Conservation (phyloP, 2,797 vertebrate genomes). For the Adelosebastes latens region DNA sequence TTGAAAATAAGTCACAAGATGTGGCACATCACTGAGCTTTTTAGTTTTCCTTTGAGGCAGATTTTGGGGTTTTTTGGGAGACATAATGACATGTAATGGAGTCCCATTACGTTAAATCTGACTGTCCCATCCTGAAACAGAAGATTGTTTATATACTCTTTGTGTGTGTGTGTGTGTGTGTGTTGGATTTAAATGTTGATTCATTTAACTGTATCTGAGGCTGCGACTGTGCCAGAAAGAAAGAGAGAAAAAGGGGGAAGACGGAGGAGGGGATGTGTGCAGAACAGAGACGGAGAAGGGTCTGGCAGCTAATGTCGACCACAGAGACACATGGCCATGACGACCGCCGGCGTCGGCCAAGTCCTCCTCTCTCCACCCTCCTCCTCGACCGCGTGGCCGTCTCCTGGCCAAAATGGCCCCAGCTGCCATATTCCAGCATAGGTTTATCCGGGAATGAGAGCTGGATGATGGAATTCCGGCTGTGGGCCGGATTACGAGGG, state of each 20-base stretch:
- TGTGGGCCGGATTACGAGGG: slow-evolving; percentile 65
- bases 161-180: slow-evolving; percentile 32
- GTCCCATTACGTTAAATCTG: slow-evolving; percentile 50
- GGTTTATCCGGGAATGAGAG: slow-evolving; percentile 69
- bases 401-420: slow-evolving; percentile 69
- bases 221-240: slow-evolving; percentile 55
- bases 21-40: slow-evolving; percentile 16
- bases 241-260: slow-evolving; percentile 15
- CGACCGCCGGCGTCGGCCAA: slow-evolving; percentile 57
- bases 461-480: slow-evolving; percentile 75
- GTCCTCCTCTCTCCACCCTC: slow-evolving; percentile 60
- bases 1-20: slow-evolving; percentile 31
- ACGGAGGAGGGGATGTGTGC: slow-evolving; percentile 9
- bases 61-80: slow-evolving; percentile 23
- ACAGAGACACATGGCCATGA: slow-evolving; percentile 65
- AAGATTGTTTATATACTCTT: slow-evolving; percentile 43
- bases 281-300: slow-evolving; percentile 30
- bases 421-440: slow-evolving; percentile 64
- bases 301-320: slow-evolving; percentile 67
- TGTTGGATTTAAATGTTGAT: slow-evolving; percentile 71
- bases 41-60: slow-evolving; percentile 33
- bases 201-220: slow-evolving; percentile 66
- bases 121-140: slow-evolving; percentile 41
- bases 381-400: slow-evolving; percentile 45
- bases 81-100: slow-evolving; percentile 59